Percentiles rank a stretch among this genome's conserved stretches.
Evolutionary conservation across 2,113 vertebrate species (phyloP).

Genomic region (Nothocercus julius): DNA sequence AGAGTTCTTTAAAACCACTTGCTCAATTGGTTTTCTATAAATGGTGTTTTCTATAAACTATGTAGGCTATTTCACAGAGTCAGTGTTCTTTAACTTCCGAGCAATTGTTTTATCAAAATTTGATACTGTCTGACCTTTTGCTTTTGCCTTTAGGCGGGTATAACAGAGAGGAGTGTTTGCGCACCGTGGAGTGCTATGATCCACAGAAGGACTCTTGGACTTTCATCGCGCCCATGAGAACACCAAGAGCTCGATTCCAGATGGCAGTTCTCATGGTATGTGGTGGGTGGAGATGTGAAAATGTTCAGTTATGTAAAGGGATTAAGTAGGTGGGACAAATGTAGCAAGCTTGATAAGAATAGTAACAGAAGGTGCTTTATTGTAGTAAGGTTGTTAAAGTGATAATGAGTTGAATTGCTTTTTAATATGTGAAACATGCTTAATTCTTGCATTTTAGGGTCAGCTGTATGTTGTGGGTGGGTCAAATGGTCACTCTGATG

Average conservation of each 20-base stretch:
- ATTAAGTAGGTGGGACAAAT: background rate
- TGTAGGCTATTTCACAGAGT: rapidly evolving
- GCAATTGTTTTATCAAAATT: background rate
- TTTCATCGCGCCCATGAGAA: constrained; percentile 96
- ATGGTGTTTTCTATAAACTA: background rate
- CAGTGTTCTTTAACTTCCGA: rapidly evolving
- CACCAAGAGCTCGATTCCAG: constrained; percentile 95
- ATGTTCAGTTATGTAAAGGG: background rate
- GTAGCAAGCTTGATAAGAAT: rapidly evolving
- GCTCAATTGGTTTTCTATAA: rapidly evolving
- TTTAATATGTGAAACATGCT: background rate
- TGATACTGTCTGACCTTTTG: background rate
- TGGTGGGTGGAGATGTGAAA: background rate
- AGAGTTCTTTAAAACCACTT: background rate
- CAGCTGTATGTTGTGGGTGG: constrained; percentile 96
- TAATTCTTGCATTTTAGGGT: constrained; percentile 75
- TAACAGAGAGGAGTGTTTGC: constrained; percentile 95
- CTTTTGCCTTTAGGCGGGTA: constrained; percentile 86
- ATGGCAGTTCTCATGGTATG: constrained; percentile 96
- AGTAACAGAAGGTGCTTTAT: background rate
- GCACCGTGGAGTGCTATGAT: constrained; percentile 97
- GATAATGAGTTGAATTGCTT: rapidly evolving
- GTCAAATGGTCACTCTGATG: constrained; percentile 96
- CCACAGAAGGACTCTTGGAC: constrained; percentile 90
- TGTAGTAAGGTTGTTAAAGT: rapidly evolving